These are phyloP conservation scores for Myiotriccus ornatus DNA, from an alignment of 2,797 vertebrate species.

Conservation along the genomic window DNA sequence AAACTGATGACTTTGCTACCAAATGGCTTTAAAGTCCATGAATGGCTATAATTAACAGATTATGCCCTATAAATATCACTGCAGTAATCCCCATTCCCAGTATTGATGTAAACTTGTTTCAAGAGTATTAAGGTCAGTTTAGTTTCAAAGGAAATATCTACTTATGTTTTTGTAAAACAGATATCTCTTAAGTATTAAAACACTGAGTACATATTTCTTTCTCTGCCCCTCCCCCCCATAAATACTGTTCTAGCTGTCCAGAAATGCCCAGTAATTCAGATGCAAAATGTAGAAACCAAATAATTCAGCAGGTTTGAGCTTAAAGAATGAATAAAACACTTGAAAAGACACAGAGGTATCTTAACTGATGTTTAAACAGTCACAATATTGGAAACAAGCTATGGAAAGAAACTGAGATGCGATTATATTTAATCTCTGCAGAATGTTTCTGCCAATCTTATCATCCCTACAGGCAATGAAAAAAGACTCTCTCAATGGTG, in stretches of 20 bases:
- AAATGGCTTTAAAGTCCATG: not conserved
- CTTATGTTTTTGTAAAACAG: not conserved
- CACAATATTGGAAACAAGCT: not conserved
- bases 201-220: not conserved
- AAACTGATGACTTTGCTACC: not conserved
- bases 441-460: not conserved
- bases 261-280: not conserved
- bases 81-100: not conserved
- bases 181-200: not conserved
- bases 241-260: not conserved
- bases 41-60: constrained; percentile 1
- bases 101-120: not conserved
- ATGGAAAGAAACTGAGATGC: not conserved
- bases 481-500: not conserved
- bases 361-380: not conserved
- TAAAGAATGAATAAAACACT: not conserved
- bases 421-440: not conserved
- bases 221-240: not conserved
- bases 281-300: not conserved
- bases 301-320: not conserved
- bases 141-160: not conserved
- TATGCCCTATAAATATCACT: not conserved
- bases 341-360: not conserved
- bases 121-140: not conserved
- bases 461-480: not conserved